Percentiles rank a stretch among this genome's conserved stretches.
These are phyloP conservation scores for Pycnonotus jocosus DNA, from an alignment of 2,113 vertebrate species.

Conservation along the genomic window DNA sequence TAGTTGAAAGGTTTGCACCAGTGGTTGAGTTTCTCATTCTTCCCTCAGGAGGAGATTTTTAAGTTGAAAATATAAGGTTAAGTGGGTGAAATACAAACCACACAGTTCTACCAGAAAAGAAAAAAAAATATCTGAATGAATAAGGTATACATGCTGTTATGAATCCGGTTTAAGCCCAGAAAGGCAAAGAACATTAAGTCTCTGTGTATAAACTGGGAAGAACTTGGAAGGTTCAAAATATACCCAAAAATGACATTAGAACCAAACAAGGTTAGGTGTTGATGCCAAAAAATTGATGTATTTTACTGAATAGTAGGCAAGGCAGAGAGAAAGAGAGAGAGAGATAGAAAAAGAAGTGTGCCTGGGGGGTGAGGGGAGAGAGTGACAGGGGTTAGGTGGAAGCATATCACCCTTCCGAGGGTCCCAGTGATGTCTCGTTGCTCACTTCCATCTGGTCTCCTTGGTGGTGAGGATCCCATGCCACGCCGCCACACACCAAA, in stretches of 20 bases:
- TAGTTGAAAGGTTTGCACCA: background rate
- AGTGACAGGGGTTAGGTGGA: background rate
- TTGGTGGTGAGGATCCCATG: background rate
- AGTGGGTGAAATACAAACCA: background rate
- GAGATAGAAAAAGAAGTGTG: background rate
- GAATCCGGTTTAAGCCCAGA: background rate
- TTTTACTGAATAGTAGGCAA: background rate
- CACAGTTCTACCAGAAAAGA: background rate
- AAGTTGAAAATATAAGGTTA: background rate
- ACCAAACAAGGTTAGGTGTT: background rate
- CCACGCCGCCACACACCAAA: accelerated
- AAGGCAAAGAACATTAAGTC: background rate
- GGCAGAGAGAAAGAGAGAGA: background rate
- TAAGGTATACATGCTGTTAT: background rate
- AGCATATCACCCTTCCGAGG: background rate
- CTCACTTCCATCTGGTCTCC: background rate
- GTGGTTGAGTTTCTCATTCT: background rate
- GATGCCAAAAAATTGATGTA: background rate
- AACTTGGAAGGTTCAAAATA: background rate
- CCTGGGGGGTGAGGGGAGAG: background rate
- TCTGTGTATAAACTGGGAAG: background rate
- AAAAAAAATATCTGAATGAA: background rate
- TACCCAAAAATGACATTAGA: background rate
- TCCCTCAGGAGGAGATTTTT: background rate
- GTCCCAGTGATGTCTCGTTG: background rate